Conservation (phyloP, 2,113 vertebrate species). For the Neomonachus schauinslandi region DNA sequence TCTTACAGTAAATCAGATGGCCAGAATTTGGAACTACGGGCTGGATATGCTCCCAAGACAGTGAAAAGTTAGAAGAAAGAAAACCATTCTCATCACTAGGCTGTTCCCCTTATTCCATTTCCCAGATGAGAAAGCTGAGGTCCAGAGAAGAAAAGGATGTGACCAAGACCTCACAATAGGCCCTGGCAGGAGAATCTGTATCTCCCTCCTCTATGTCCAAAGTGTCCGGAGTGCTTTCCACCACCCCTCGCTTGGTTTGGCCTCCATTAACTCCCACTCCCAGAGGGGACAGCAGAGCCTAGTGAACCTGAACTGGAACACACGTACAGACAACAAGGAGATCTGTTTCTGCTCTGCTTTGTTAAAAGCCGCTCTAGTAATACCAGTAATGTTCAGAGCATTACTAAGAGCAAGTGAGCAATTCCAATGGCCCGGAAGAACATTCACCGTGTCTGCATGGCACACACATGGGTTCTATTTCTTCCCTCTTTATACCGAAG, state of each 20-base stretch:
- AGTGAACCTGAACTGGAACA: neutral
- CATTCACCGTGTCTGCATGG: rapidly evolving
- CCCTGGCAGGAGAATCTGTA: neutral
- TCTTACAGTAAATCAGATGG: neutral
- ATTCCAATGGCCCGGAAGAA: neutral
- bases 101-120: neutral
- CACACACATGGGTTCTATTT: neutral
- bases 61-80: neutral
- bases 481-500: neutral
- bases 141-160: neutral
- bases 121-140: neutral
- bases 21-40: neutral
- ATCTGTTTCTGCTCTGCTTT: neutral
- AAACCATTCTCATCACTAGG: neutral
- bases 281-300: neutral
- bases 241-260: neutral
- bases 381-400: neutral
- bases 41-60: neutral
- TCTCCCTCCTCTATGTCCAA: neutral
- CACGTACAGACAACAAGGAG: neutral
- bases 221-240: neutral
- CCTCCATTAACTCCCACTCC: neutral
- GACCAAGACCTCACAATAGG: neutral
- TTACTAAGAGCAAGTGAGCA: neutral
- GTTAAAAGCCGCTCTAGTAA: neutral